Conservation (phyloP, 2,113 vertebrate genomes). For the Scytalopus superciliaris region DNA sequence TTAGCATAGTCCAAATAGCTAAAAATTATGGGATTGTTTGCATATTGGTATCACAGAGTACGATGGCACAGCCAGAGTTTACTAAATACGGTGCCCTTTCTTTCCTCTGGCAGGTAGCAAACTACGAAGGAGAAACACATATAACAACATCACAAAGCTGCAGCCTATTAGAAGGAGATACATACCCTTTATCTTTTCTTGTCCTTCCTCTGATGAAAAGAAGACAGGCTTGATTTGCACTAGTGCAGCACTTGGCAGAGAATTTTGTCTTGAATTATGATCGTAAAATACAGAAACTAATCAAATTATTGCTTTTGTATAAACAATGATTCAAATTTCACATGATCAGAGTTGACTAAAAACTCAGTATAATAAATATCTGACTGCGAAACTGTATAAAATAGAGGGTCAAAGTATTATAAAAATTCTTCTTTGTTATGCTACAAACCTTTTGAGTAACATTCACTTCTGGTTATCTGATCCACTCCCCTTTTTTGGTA, state of each 20-base stretch:
- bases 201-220: background rate
- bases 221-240: background rate
- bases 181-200: background rate
- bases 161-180: background rate
- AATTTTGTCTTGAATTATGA: background rate
- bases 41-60: background rate
- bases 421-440: background rate
- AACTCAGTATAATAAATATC: background rate
- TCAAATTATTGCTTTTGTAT: background rate
- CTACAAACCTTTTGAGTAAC: background rate
- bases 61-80: background rate
- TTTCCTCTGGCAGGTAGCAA: background rate
- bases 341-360: background rate
- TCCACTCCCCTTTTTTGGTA: background rate
- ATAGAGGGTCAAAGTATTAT: background rate
- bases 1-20: background rate
- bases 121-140: background rate
- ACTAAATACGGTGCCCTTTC: background rate
- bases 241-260: background rate
- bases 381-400: background rate
- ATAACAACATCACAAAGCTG: background rate
- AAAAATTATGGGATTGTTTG: background rate
- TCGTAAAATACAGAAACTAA: rapidly evolving
- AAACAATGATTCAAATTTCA: background rate
- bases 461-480: background rate